Evolutionary conservation across 2,888 invertebrate species (phyloP), one percentile per base, ranked within the genome.

Genomic region (Melanchra persicariae): DNA sequence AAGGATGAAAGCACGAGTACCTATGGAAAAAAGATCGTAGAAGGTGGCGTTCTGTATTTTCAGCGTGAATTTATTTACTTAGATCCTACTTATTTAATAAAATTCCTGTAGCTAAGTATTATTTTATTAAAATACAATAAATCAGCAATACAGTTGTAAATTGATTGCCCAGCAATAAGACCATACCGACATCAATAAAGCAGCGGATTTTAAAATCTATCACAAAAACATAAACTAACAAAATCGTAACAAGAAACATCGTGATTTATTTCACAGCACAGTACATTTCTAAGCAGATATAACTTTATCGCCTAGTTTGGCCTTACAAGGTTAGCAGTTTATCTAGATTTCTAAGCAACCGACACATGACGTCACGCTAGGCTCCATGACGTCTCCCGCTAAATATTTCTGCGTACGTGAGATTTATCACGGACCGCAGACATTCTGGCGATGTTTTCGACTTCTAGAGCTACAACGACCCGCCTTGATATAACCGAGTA

Each of bases 331-430:
- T 65, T 71, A 55, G 19, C 40, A 9, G 24, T 52, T 30, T 80
- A 81, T 71, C 81, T 81, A 62, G 67, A 81, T 60, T 19, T 55
- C 59, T 49, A 40, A 75, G 45, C 43, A 10, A n/a, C 26, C 34
- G 17, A 49, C 61, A 60, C n/a, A 54, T 78, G 78, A 82, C 80
- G 78, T 74, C 70, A 75, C 37, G 19, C n/a, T 15, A 6, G 37
- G 57, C 72, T 61, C 47, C 52, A 45, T 62, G 58, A 73, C 70
- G 79, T 74, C 75, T 70, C 55, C n/a, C 54, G 9, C 37, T 30
- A 68, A 66, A 66, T 59, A 73, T 74, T 72, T 84, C 51, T 78
- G 85, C 78, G 82, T 85, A 85, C 83, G 85, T 85, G 83, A 82
- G 80, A 72, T 45, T 40, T 64, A 72, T 69, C 85, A 83, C 74